Base-by-base conservation (phyloP, 2,888 invertebrate genomes). In the Thereva unica region DNA sequence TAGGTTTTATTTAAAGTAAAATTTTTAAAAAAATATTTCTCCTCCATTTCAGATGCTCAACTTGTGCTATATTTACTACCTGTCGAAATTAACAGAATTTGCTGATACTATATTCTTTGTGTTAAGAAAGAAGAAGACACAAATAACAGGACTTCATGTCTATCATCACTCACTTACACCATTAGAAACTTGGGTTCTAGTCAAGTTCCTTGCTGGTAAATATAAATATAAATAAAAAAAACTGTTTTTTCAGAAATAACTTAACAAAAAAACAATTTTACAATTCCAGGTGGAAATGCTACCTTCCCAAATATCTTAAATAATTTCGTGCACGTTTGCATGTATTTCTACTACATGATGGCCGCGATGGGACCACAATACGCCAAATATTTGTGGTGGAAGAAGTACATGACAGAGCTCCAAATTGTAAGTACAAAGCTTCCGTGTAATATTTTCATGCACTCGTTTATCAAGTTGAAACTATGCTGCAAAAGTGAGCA, bases 81-180 rank as follows among this genome's bases (percentile, higher is more conserved):
- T 95, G 72, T 92, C 94, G 66, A 96, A 96, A 82, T 86, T 95
- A 74, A 88, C 93, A 5, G 96, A 96, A 79, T 88, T 96, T 35
- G 85, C 94, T 41, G 95, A 96, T 78, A 95, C 95, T 10, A 86
- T 95, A 64, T 96, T 96, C 85, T 97, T 97, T 82, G 92, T 96
- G 50, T 84, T 96, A 75, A 86, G 96, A 65, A 96, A 97, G 83
- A 96, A 96, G 77, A 88, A 92, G 70, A 86, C 87, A 42, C 96
- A 97, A 82, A 89, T 96, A 57, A 91, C 92, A 2, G 92, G 93
- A 80, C 86, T 97, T 66, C 96, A 97, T 77, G 86, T 96, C 76
- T 95, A 95, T 77, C 97, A 97, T 79, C 96, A 97, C 77, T 93
- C 94, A 2, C 89, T 94, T 69, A 97, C 97, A 90, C 95, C 95